Conservation (phyloP, 2,797 vertebrate species). For the Cyprinella venusta region DNA sequence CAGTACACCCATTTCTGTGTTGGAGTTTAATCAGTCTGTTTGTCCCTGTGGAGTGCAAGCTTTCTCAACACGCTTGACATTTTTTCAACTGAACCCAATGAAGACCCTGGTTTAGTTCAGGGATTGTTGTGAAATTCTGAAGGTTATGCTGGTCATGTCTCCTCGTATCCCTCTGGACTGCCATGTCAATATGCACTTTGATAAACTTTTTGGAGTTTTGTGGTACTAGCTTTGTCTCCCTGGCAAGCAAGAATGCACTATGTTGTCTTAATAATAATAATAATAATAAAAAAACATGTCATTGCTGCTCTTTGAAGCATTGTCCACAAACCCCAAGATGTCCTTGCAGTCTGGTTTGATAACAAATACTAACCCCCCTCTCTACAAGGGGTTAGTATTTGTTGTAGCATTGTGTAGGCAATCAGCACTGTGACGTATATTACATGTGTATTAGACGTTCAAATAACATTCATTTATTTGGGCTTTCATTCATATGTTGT, state of each 20-base stretch:
- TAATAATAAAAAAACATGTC: too few relatives aligned
- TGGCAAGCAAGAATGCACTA: too few relatives aligned
- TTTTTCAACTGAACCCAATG: neutral
- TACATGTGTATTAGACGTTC: too few relatives aligned
- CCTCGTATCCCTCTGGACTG: neutral
- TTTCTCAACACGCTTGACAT: neutral
- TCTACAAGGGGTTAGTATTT: neutral
- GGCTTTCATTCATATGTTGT: neutral
- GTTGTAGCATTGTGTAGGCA: neutral
- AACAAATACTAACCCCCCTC: too few relatives aligned
- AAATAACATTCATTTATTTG: neutral
- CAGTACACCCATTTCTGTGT: neutral
- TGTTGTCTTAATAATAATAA: constrained; percentile 15
- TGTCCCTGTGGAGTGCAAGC: neutral
- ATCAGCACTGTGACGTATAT: neutral
- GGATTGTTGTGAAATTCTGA: neutral
- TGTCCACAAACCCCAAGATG: neutral
- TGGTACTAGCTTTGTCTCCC: neutral
- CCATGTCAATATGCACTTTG: neutral
- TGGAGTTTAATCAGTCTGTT: neutral
- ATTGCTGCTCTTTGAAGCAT: neutral
- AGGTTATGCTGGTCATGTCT: neutral
- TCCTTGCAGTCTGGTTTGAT: neutral
- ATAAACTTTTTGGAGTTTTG: neutral
- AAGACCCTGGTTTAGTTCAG: neutral